Evolutionary conservation across 2,888 invertebrate species (phyloP).

Genomic region (Tetragnatha montana): DNA sequence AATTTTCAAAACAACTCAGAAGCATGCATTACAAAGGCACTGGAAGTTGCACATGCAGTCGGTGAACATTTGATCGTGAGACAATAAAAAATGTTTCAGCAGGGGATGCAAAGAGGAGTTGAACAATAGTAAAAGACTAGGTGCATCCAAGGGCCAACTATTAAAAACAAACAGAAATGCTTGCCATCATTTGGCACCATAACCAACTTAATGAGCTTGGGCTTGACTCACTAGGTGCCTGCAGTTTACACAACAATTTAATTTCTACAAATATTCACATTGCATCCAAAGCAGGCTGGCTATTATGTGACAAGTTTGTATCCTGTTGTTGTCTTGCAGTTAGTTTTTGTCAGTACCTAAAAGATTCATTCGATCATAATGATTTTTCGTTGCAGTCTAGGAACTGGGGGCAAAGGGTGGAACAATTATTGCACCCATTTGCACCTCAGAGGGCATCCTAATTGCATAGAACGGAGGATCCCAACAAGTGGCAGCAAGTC

Average conservation of each 20-base stretch:
- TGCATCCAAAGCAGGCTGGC: conserved; percentile 57
- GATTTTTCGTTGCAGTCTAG: conserved; percentile 70
- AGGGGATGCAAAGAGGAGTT: conserved; percentile 54
- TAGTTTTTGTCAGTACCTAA: conserved; percentile 60
- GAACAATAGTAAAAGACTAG: conserved; percentile 68
- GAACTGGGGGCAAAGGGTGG: conserved; percentile 68
- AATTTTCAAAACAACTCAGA: conserved; percentile 70
- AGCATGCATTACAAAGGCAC: conserved; percentile 71
- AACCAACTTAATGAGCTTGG: conserved; percentile 59
- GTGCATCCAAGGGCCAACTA: conserved; percentile 69
- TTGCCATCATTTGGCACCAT: conserved; percentile 69
- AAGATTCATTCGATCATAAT: conserved; percentile 64
- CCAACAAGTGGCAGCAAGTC: conserved; percentile 70
- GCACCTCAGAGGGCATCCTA: conserved; percentile 70
- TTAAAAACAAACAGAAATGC: conserved; percentile 59
- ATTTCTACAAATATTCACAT: conserved; percentile 66
- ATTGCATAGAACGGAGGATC: conserved; percentile 68
- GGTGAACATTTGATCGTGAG: conserved; percentile 70
- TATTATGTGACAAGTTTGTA: conserved; percentile 51
- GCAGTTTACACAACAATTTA: conserved; percentile 61
- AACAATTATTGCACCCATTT: conserved; percentile 56
- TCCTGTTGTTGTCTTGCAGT: conserved; percentile 43
- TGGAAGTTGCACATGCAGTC: conserved; percentile 70
- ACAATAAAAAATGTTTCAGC: conserved; percentile 58
- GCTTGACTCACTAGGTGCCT: conserved; percentile 66